phyloP scores from a whole-genome alignment of 2,797 vertebrate genomes.

The Cephalopachus bancanus region DNA sequence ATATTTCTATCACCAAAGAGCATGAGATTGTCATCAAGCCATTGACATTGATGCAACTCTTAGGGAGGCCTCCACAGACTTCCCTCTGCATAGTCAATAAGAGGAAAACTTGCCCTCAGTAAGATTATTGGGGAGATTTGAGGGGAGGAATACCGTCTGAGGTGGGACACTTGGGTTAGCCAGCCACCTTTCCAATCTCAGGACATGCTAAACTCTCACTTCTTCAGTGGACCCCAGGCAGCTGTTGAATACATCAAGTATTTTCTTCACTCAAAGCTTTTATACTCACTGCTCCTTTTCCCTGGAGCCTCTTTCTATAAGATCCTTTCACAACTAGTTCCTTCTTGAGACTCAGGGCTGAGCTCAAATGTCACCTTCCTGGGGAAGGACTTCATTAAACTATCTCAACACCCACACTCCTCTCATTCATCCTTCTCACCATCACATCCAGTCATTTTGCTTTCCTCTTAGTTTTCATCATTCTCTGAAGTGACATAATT shows the following conservation, averaged over 20 bases:
- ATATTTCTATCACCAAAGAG: not conserved
- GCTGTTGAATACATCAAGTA: not conserved
- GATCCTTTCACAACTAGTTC: not conserved
- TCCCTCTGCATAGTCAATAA: not conserved
- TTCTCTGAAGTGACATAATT: slow-evolving; percentile 1
- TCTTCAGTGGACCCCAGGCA: not conserved
- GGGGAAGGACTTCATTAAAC: not conserved
- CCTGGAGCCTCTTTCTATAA: not conserved
- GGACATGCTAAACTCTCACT: not conserved
- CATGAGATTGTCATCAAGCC: not conserved
- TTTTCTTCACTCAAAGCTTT: not conserved
- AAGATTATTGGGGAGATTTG: not conserved
- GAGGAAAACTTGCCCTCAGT: not conserved
- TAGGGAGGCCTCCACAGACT: not conserved
- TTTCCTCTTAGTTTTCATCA: not conserved
- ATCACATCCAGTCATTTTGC: not conserved
- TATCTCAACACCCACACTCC: not conserved
- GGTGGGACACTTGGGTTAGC: not conserved
- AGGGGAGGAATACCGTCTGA: not conserved
- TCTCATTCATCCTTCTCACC: not conserved
- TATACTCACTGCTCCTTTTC: not conserved
- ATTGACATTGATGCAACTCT: not conserved
- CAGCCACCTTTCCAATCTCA: not conserved
- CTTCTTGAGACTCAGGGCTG: not conserved
- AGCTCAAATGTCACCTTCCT: not conserved